Conservation (phyloP, 2,888 invertebrate genomes). For the Drosophila lutescens region DNA sequence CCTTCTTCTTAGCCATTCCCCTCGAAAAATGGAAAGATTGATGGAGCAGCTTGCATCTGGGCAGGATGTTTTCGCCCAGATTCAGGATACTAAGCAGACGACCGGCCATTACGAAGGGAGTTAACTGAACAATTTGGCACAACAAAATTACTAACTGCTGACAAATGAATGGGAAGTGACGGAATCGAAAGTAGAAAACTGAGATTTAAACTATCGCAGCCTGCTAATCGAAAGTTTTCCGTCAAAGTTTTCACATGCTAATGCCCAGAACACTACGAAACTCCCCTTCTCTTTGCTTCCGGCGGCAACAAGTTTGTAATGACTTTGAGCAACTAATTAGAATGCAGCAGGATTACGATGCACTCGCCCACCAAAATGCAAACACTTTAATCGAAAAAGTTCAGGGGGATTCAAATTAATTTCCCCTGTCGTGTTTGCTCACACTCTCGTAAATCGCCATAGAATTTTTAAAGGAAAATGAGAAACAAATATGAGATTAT, state of each 20-base stretch:
- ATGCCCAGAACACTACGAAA: not conserved
- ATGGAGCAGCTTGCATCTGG: not conserved
- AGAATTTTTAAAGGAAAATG: not conserved
- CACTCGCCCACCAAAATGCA: constrained; percentile 18
- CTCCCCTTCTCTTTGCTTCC: not conserved
- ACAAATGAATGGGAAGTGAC: not conserved
- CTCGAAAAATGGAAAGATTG: constrained; percentile 2
- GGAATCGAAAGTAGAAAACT: not conserved
- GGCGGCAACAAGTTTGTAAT: constrained; percentile 47
- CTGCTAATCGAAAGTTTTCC: constrained; percentile 33
- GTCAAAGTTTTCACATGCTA: constrained; percentile 16
- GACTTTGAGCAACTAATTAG: constrained; percentile 54
- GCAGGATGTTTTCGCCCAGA: constrained; percentile 8
- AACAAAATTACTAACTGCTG: not conserved
- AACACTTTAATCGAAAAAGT: constrained; percentile 48
- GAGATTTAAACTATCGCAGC: constrained; percentile 6
- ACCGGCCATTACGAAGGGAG: constrained; percentile 5
- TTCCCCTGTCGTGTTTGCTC: constrained; percentile 7
- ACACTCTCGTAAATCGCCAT: not conserved
- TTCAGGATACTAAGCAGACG: constrained; percentile 10
- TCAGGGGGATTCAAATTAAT: constrained; percentile 5
- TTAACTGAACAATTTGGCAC: constrained; percentile 7
- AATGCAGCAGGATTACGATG: constrained; percentile 22
- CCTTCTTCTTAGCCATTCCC: constrained; percentile 14
- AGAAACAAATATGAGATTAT: not conserved